Percentiles rank a stretch among this genome's conserved stretches.
phyloP scores from a whole-genome alignment of 2,797 vertebrate species.

The Rallus crepitans region DNA sequence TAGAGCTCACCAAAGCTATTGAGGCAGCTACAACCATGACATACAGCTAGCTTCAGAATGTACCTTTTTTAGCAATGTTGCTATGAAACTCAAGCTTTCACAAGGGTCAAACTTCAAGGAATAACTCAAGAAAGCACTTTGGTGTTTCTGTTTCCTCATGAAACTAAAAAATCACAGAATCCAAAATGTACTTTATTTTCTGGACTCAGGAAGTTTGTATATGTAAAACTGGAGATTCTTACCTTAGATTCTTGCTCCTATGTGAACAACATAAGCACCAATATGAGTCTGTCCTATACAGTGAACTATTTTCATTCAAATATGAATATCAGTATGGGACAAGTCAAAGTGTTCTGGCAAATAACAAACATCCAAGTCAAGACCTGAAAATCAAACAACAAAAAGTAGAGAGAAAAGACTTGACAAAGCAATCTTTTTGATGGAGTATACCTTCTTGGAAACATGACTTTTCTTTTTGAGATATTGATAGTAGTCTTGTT shows the following conservation, averaged over 20 bases:
- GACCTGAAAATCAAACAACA: neutral
- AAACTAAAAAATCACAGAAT: neutral
- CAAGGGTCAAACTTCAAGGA: neutral
- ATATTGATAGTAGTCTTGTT: neutral
- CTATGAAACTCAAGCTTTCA: neutral
- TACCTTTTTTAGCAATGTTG: neutral
- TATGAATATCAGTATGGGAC: neutral
- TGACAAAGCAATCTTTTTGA: neutral
- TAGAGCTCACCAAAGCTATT: neutral
- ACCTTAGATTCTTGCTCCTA: neutral
- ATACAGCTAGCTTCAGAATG: neutral
- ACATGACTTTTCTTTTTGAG: neutral
- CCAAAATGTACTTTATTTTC: accelerated
- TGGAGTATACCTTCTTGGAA: neutral
- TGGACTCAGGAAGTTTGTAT: neutral
- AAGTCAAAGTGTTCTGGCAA: neutral
- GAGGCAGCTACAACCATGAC: neutral
- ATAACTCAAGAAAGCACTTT: neutral
- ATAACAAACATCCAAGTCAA: neutral
- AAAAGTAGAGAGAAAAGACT: neutral
- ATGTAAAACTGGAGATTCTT: neutral
- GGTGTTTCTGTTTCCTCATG: neutral
- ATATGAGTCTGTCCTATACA: neutral
- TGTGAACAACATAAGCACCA: neutral
- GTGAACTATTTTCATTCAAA: neutral